Evolutionary conservation across 2,797 vertebrate genomes (phyloP), one percentile per base, ranked within the genome.

Genomic region (Pogoniulus pusillus): DNA sequence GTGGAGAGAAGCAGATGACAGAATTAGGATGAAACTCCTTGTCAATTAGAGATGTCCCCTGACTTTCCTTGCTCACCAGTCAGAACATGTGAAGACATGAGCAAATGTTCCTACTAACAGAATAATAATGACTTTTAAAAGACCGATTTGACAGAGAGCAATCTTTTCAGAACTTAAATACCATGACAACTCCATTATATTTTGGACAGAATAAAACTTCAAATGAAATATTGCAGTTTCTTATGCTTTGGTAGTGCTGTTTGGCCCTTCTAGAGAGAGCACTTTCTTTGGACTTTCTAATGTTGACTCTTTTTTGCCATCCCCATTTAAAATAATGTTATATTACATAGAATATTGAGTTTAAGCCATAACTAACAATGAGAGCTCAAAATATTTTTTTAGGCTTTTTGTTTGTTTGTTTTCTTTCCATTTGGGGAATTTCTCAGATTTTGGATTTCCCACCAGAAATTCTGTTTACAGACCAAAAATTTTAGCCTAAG

Each of bases 201-300:
- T 62, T 87, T 62, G 20, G 65, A 41, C 13, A 49, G 7, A 10
- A 60, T 47, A 24, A 37, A 64, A 37, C 3, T 82, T 70, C 4
- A 17, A 68, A 69, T 41, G 5, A 53, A 90, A 18, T 5, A 10
- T 41, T 66, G 29, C 2, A 10, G 1, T 29, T 62, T 87, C 35
- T 74, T 45, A 23, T 4, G 2, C 3, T n/a, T 82, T 82, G 4
- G 5, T 63, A 47, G 41, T 6, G 10, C 23, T n/a, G 18, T 51
- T 37, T 10, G 5, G 5, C 16, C 32, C 55, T 75, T 37, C 20
- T 29, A 26, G 62, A 71, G 26, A 65, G 83, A 22, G 0, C 4
- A 12, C 0, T 0, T 9, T 4, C 3, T n/a, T 80, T 65, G 15
- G 80, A 41, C 23, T 62, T 49, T 9, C 6, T 7, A 2, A 35